Evolutionary conservation across 2,797 vertebrate species (phyloP), one percentile per base, ranked within the genome.

Genomic region (Rhinoraja longicauda): DNA sequence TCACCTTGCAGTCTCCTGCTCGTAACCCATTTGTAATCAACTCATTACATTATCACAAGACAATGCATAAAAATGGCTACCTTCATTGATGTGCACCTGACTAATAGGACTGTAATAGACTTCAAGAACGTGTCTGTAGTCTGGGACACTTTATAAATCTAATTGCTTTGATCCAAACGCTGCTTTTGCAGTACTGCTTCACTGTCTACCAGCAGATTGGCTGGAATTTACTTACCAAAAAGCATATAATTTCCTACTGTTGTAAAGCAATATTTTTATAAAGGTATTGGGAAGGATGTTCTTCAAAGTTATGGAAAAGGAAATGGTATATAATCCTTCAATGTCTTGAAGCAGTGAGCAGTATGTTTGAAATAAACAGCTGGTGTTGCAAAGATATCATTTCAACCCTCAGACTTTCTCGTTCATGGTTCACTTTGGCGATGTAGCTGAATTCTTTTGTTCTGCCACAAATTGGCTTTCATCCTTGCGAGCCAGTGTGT

Each of bases 31-130:
- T 75, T 70, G 53, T 73, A 92, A 92, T 92, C 36, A 53, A 92
- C 90, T 17, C 29, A 45, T 53, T 75, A 17, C 67, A 53, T 67
- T 73, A 6, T 45, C 90, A 29, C 67, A 73, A 91, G 39, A 73
- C 10, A 7, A 45, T 91, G 39, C 4, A 72, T 70, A 29, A 72
- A 91, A 53, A 15, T 45, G 24, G 39, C 21, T 73, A 13, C 7
- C 70, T 73, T 73, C 19, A 88, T 88, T 88, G 84, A 88, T 32
- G n/a, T 88, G 84, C 88, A 67, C n/a, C 84, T 92, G 39, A 92
- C 39, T 92, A 92, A 72, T 45, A 73, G 21, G 36, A 45, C 67
- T 91, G 39, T 73, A 72, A 53, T 73, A n/a, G 90, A 92, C 70
- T 92, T 70, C n/a, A 13, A 32, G 90, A 75, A 4, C n/a, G 90